A percentile compares a stretch with the other conserved stretches of the same genome.
Conservation (phyloP, 2,797 vertebrate species). For the Sebastes steindachneri region DNA sequence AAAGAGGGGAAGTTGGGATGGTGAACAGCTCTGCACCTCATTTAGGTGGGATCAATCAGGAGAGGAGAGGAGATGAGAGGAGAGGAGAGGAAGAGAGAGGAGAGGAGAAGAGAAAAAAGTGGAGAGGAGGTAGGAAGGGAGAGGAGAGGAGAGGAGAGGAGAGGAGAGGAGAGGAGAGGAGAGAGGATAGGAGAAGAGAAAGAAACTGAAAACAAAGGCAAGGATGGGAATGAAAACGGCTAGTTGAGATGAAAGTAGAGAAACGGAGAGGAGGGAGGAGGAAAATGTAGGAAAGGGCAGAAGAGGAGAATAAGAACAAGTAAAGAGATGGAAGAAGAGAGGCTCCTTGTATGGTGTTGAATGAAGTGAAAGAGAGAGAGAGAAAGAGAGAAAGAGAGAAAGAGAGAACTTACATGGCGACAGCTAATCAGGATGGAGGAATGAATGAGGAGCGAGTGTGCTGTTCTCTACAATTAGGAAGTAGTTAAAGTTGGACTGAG, state of each 20-base stretch:
- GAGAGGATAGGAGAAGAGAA: not conserved
- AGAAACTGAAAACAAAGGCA: too few species aligned
- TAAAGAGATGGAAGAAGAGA: not conserved
- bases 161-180: not conserved
- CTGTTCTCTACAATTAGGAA: not conserved
- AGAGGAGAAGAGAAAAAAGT: not conserved
- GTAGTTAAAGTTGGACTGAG: not conserved
- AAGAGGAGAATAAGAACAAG: not conserved
- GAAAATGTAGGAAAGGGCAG: not conserved
- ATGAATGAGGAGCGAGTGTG: not conserved
- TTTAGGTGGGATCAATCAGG: conserved; percentile 33
- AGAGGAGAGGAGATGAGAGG: not conserved
- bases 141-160: not conserved
- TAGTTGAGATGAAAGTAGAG: too few species aligned
- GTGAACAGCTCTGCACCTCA: conserved; percentile 48
- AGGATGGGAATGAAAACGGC: too few species aligned
- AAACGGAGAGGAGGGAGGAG: not conserved
- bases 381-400: not conserved
- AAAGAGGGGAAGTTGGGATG: conserved; percentile 31
- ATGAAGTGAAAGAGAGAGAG: not conserved
- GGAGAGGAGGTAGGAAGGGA: not conserved
- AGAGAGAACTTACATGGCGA: not conserved
- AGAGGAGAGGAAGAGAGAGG: not conserved
- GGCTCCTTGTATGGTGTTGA: conserved; percentile 22
- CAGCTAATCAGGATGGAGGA: conserved; percentile 10